Evolutionary conservation across 2,797 vertebrate genomes (phyloP).

Genomic region (Gastrophryne carolinensis): DNA sequence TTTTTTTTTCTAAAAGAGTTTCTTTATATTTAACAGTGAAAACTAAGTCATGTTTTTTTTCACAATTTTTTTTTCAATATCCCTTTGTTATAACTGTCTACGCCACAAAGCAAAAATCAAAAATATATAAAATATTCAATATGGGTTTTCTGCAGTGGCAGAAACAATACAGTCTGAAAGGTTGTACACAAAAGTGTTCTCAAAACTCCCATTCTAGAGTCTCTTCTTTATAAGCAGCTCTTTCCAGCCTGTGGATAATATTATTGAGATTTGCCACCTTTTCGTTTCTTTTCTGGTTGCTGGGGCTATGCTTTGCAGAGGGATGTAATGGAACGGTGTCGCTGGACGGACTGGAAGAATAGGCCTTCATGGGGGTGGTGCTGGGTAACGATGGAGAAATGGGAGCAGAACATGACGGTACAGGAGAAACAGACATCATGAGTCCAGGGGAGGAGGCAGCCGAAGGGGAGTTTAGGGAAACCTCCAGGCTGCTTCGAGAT

Average conservation of each 20-base stretch:
- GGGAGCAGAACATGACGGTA: slow-evolving; percentile 87
- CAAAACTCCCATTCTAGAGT: slow-evolving; percentile 97
- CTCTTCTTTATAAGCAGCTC: slow-evolving; percentile 93
- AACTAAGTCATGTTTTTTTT: slow-evolving; percentile 19
- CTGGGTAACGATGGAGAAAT: slow-evolving; percentile 83
- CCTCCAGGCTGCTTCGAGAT: slow-evolving; percentile 87
- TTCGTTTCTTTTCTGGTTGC: slow-evolving; percentile 90
- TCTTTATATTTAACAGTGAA: slow-evolving; percentile 63
- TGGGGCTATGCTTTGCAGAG: slow-evolving; percentile 81
- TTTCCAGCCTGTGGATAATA: slow-evolving; percentile 96
- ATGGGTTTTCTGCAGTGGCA: slow-evolving; percentile 39
- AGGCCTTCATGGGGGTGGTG: slow-evolving; percentile 67
- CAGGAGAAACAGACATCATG: slow-evolving; percentile 84
- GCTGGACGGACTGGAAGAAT: slow-evolving; percentile 69
- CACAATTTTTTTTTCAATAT: slow-evolving; percentile 7
- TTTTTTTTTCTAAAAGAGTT: slow-evolving; percentile 78
- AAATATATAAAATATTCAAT: slow-evolving; percentile 44
- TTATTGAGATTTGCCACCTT: slow-evolving; percentile 99
- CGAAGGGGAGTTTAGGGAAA: slow-evolving; percentile 87
- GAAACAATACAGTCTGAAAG: background rate
- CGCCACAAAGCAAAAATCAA: slow-evolving; percentile 40
- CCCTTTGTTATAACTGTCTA: slow-evolving; percentile 32
- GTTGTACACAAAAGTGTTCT: slow-evolving; percentile 49
- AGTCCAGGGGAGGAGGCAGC: slow-evolving; percentile 90
- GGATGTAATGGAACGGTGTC: slow-evolving; percentile 59